Base-by-base conservation (phyloP, 2,113 vertebrate species). In the Garra rufa region DNA sequence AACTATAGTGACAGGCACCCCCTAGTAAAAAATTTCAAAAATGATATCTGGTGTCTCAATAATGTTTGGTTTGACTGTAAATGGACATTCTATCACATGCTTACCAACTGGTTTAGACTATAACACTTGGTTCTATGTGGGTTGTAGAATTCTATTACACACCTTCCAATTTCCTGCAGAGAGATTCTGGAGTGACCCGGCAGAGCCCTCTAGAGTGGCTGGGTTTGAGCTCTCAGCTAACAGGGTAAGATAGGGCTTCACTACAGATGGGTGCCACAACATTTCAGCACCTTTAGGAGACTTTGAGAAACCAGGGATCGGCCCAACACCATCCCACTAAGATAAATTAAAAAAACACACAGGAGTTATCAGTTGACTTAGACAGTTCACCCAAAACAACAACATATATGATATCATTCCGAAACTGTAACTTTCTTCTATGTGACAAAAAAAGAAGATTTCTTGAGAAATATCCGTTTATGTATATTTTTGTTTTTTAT, bases 141-240 rank as follows among this genome's bases (percentile, higher is more conserved):
- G 30, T 9, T 38, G 34, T 17, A 10, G 30, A 34, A 34, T 13
- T 38, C 30, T 17, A 69, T 70, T 65, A 38, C 21, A 14, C 92
- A 98, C 98, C 97, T 99, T 99, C 98, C 98, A 99, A 92, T 98
- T 98, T 70, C 98, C 97, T 0, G 98, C 98, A 67, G 98, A 99
- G 74, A 99, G 96, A 87, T 99, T 99, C 94, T 99, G 98, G 46
- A 99, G 96, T 10, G 98, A 99, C 14, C 98, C 98, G 0, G 98
- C 98, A 1, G 98, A 97, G 76, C 98, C 98, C 91, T 99, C 98
- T 69, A 99, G 94, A 5, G 98, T 99, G 43, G 97, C 97, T 0
- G 98, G 98, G 83, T 99, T 99, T 83, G 98, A 99, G 92, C 98
- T 99, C 92, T 99, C 98, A 19, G 98, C 97, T 52, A 99, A 93